Base-by-base conservation (phyloP, 2,888 invertebrate genomes). In the Rosalia funebris region DNA sequence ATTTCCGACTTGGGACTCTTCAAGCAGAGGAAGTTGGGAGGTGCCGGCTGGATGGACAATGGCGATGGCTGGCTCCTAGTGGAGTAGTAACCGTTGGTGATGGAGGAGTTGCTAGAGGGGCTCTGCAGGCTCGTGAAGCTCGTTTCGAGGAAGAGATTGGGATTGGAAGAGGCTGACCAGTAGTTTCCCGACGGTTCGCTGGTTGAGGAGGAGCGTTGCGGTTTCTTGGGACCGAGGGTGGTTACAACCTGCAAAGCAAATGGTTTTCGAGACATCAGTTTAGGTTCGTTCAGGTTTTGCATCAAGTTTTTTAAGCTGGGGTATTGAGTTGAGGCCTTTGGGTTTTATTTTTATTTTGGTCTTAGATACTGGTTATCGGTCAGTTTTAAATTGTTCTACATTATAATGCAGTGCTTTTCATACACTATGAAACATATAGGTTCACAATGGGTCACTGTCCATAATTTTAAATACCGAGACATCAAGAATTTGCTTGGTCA, bases 221-320 rank as follows among this genome's bases (percentile, higher is more conserved):
- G 92, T 80, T 92, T 93, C 62, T 89, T 87, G 65, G 92, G 92
- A 46, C 92, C 92, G 78, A 90, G 86, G 72, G 90, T 87, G 65
- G 89, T 89, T 88, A 90, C 86, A 88, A 90, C 90, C 90, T 90
- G 65, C 5, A 69, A 71, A 20, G 15, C 37, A 64, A 60, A n/a
- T n/a, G n/a, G n/a, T n/a, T n/a, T n/a, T n/a, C n/a, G n/a, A n/a
- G n/a, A n/a, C n/a, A n/a, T n/a, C n/a, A n/a, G n/a, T n/a, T n/a
- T n/a, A n/a, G n/a, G n/a, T n/a, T n/a, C n/a, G n/a, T n/a, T n/a
- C n/a, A n/a, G n/a, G n/a, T n/a, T n/a, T n/a, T n/a, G n/a, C n/a
- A n/a, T n/a, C n/a, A n/a, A n/a, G n/a, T n/a, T n/a, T n/a, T n/a
- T n/a, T n/a, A n/a, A n/a, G n/a, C n/a, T n/a, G n/a, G n/a, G n/a